A percentile compares a stretch with the other conserved stretches of the same genome.
Evolutionary conservation across 2,113 vertebrate genomes (phyloP).

Genomic region (Megaptera novaeangliae): DNA sequence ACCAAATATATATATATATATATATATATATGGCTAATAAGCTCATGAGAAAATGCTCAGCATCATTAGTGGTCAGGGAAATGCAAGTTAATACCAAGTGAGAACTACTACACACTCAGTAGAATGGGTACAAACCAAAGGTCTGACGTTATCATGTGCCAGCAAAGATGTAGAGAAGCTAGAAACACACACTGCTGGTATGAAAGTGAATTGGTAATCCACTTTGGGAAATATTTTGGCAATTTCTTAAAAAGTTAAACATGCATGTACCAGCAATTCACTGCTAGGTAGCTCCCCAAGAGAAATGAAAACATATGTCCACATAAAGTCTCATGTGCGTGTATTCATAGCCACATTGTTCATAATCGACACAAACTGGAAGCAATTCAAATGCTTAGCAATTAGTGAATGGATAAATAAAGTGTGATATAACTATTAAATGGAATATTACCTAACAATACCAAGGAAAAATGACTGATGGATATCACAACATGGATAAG

Average conservation of each 20-base stretch:
- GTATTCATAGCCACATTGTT: neutral
- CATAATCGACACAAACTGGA: neutral
- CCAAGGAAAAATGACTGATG: neutral
- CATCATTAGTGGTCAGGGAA: neutral
- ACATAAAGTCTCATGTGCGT: neutral
- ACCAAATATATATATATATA: too few relatives aligned
- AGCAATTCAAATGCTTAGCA: neutral
- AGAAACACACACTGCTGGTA: neutral
- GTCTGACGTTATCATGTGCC: neutral
- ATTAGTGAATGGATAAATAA: neutral
- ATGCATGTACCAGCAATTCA: neutral
- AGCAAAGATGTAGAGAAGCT: neutral
- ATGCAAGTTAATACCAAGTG: neutral
- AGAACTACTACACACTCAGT: neutral
- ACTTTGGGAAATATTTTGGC: neutral
- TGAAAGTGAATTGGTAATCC: neutral
- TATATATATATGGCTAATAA: neutral
- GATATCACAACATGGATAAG: neutral
- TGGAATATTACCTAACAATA: neutral
- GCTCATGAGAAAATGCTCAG: neutral
- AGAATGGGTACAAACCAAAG: neutral
- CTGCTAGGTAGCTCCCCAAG: neutral
- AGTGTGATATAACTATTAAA: neutral
- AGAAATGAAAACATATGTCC: neutral
- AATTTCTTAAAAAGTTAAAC: neutral